These are phyloP conservation scores for Archocentrus centrarchus DNA, from an alignment of 2,113 vertebrate species.

Conservation along the genomic window DNA sequence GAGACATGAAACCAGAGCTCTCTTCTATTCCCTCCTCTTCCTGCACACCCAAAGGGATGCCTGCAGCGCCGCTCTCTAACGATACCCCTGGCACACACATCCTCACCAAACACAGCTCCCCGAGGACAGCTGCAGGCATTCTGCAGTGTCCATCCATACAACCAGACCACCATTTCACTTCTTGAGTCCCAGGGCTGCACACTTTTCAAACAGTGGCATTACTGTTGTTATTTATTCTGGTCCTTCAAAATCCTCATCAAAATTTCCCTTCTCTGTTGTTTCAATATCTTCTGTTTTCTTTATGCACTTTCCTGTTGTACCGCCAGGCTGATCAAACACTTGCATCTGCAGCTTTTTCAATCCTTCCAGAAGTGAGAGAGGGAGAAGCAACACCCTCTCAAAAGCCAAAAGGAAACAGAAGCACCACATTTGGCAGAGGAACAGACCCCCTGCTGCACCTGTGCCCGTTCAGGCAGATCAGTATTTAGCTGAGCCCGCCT, in stretches of 20 bases:
- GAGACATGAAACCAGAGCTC: conserved; percentile 73
- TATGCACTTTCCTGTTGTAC: conserved; percentile 38
- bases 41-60: conserved; percentile 64
- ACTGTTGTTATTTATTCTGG: conserved; percentile 22
- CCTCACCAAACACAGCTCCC: conserved; percentile 61
- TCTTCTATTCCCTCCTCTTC: conserved; percentile 50
- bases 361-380: conserved; percentile 47
- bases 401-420: conserved; percentile 67
- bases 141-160: conserved; percentile 51
- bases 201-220: conserved; percentile 13
- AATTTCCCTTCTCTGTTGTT: conserved; percentile 16
- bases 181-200: conserved; percentile 11
- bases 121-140: conserved; percentile 58
- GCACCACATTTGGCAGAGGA: conserved; percentile 71
- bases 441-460: conserved; percentile 75
- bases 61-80: conserved; percentile 61
- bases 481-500: conserved; percentile 74
- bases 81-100: conserved; percentile 69
- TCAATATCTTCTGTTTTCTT: conserved; percentile 40
- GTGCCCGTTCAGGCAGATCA: conserved; percentile 76
- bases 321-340: conserved; percentile 69
- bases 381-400: conserved; percentile 53
- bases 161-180: conserved; percentile 34
- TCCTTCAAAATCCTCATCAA: conserved; percentile 23
- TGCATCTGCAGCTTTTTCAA: conserved; percentile 62